Conservation (phyloP, 2,797 vertebrate genomes). For the Halcyon smyrnensis region DNA sequence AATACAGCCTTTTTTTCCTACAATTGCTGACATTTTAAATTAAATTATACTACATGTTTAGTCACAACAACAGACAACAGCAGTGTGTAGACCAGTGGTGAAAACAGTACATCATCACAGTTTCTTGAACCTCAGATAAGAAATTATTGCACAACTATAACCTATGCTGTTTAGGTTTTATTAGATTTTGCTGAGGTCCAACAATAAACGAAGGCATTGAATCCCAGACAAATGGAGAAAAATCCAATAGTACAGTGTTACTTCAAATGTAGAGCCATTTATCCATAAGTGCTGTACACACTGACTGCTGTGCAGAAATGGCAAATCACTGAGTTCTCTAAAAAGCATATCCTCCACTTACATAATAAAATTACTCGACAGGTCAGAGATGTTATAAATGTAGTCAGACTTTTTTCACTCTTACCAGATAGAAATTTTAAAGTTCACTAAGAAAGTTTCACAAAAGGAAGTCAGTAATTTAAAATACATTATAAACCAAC, state of each 20-base stretch:
- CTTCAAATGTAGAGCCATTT: not conserved
- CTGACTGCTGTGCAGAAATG: not conserved
- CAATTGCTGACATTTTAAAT: not conserved
- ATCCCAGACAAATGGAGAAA: not conserved
- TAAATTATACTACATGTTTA: not conserved
- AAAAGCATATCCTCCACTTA: not conserved
- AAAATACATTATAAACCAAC: not conserved
- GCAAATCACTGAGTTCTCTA: not conserved
- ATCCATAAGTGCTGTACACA: not conserved
- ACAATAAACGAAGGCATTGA: not conserved
- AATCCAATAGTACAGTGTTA: not conserved
- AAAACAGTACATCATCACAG: not conserved
- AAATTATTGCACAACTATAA: not conserved
- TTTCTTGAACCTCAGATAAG: not conserved
- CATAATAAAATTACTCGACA: not conserved
- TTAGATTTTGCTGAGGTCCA: not conserved
- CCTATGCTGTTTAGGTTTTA: not conserved
- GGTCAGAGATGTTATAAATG: not conserved
- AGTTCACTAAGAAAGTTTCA: not conserved
- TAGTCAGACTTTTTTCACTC: not conserved
- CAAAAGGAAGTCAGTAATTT: not conserved
- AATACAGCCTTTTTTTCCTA: not conserved
- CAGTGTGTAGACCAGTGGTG: not conserved
- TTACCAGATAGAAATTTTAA: not conserved
- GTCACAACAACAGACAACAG: not conserved